phyloP scores from a whole-genome alignment of 2,113 vertebrate species.

The Mionectes macconnelli region DNA sequence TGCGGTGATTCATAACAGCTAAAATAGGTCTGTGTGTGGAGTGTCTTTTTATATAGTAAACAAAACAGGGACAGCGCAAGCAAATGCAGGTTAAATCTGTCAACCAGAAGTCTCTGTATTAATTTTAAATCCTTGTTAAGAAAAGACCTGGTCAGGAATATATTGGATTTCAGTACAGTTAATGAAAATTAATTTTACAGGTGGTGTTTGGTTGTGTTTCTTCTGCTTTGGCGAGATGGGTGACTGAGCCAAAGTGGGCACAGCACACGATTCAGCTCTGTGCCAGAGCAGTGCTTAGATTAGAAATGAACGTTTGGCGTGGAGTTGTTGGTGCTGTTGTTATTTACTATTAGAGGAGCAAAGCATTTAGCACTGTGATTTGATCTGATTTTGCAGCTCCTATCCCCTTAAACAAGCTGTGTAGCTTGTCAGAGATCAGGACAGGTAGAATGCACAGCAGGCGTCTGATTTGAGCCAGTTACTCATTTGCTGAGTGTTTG shows the following conservation, averaged over 20 bases:
- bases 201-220: constrained; percentile 62
- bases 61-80: not conserved
- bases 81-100: constrained; percentile 1
- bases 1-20: not conserved
- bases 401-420: constrained; percentile 66
- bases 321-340: constrained; percentile 69
- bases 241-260: constrained; percentile 55
- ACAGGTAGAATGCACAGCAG: constrained; percentile 90
- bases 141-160: not conserved
- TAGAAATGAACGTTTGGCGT: constrained; percentile 56
- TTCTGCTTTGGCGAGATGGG: constrained; percentile 47
- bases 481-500: constrained; percentile 97
- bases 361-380: constrained; percentile 26
- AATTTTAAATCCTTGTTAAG: not conserved
- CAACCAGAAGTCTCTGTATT: not conserved
- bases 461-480: constrained; percentile 85
- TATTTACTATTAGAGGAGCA: constrained; percentile 61
- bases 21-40: not conserved
- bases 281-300: constrained; percentile 57
- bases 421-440: constrained; percentile 74
- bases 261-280: not conserved
- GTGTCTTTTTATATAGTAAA: not conserved
- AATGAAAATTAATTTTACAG: constrained; percentile 57
- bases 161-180: not conserved
- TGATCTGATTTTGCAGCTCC: constrained; percentile 36